Conservation (phyloP, 2,113 vertebrate species). For the Gymnocephalus cernua region DNA sequence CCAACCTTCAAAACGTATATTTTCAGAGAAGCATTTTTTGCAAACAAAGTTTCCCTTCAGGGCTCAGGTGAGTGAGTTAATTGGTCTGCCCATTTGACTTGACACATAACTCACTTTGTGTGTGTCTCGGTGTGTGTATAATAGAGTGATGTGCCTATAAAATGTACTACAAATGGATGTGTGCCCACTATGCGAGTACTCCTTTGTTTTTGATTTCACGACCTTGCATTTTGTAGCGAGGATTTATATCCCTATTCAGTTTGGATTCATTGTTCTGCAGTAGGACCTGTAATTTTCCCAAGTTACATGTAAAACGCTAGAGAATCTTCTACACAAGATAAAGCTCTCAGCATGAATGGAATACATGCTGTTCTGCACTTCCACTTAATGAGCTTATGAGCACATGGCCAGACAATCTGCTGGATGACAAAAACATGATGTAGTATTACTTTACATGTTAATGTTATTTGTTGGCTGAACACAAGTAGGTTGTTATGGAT, state of each 20-base stretch:
- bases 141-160: neutral
- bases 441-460: slow-evolving; percentile 16
- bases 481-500: slow-evolving; percentile 9
- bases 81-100: slow-evolving; percentile 4
- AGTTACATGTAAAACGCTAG: neutral
- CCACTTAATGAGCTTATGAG: slow-evolving; percentile 11
- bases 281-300: neutral
- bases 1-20: too few relatives aligned
- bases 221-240: slow-evolving; percentile 25
- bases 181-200: neutral
- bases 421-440: slow-evolving; percentile 33
- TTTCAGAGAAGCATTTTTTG: too few relatives aligned
- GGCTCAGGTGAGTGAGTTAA: neutral
- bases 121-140: neutral
- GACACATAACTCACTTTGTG: neutral
- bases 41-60: neutral
- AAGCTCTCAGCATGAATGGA: slow-evolving; percentile 18
- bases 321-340: neutral
- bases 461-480: slow-evolving; percentile 26
- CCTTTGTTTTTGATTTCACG: slow-evolving; percentile 5
- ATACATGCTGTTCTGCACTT: slow-evolving; percentile 39
- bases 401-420: slow-evolving; percentile 53
- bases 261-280: neutral
- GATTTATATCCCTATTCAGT: slow-evolving; percentile 20
- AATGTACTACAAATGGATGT: neutral